These are phyloP conservation scores for Psittacula derbiana DNA, from an alignment of 2,797 vertebrate genomes.

Conservation along the genomic window DNA sequence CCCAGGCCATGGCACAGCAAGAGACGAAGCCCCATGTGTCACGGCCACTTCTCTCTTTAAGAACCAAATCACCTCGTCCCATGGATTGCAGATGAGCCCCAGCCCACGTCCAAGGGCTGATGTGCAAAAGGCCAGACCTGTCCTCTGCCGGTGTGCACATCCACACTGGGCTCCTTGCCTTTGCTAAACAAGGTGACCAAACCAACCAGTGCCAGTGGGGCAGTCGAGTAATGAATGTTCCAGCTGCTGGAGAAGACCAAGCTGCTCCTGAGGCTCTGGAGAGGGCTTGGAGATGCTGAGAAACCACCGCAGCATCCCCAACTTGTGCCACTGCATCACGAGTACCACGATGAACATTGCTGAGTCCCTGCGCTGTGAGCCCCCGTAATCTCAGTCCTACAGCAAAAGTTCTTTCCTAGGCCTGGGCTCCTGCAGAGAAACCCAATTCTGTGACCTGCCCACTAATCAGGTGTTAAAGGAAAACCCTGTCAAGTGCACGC, in stretches of 20 bases:
- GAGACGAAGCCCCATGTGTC: not conserved
- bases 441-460: not conserved
- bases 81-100: not conserved
- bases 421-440: not conserved
- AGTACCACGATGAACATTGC: rapidly evolving
- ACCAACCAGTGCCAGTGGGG: not conserved
- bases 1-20: not conserved
- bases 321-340: not conserved
- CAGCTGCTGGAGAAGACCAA: not conserved
- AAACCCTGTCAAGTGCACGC: not conserved
- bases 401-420: not conserved
- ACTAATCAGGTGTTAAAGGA: too few relatives aligned
- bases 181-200: not conserved
- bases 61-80: not conserved
- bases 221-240: not conserved
- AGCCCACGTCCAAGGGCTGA: not conserved
- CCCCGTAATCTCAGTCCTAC: not conserved
- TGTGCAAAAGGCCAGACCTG: not conserved
- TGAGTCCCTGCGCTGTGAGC: not conserved
- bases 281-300: not conserved
- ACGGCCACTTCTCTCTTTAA: not conserved
- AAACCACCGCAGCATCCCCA: not conserved
- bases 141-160: not conserved
- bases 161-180: not conserved
- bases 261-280: not conserved